Evolutionary conservation across 2,888 invertebrate genomes (phyloP), one percentile per base, ranked within the genome.

Genomic region (Prionchulus punctatus): DNA sequence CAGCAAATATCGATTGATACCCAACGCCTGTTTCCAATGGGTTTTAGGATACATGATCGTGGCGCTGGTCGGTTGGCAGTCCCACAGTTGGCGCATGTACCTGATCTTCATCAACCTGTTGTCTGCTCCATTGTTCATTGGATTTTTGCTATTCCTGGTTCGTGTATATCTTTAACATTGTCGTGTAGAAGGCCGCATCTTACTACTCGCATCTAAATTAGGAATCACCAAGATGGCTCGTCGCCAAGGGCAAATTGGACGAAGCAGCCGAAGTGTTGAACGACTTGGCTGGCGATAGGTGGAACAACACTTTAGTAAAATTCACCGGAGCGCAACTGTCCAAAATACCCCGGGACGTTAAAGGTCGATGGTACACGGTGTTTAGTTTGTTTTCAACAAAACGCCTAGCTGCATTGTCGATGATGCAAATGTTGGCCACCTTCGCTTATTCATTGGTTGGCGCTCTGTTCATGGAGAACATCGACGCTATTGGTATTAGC

Each of bases 1-100:
- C 57, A 67, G 65, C 57, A 62, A 59, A 60, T 64, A 56, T 47
- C 55, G 60, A 36, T 58, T 61, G 58, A 60, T 60, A 12, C 53
- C 54, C 43, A 59, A 59, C 48, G 61, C 62, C n/a, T 59, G 58
- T 43, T 64, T 64, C 55, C 64, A 64, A 54, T 62, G 61, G 61
- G 64, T 65, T 1, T 56, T 67, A 43, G 67, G 66, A 36, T 67
- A 66, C 57, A 65, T 67, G 63, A 57, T 61, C 15, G 61, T 62
- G 23, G 64, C 67, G 2, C 53, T 67, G 21, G 63, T 67, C 47
- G 67, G 67, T 15, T 42, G 4, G 15, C 27, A 43, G 28, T 18
- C 43, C 47, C 7, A 21, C 7, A 21, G 21, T 21, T 53, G 53
- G 53, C 30, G 53, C 18, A 7, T 25, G 4, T 53, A 53, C 27